Conservation (phyloP, 2,888 invertebrate species). For the Agonopterix arenella region DNA sequence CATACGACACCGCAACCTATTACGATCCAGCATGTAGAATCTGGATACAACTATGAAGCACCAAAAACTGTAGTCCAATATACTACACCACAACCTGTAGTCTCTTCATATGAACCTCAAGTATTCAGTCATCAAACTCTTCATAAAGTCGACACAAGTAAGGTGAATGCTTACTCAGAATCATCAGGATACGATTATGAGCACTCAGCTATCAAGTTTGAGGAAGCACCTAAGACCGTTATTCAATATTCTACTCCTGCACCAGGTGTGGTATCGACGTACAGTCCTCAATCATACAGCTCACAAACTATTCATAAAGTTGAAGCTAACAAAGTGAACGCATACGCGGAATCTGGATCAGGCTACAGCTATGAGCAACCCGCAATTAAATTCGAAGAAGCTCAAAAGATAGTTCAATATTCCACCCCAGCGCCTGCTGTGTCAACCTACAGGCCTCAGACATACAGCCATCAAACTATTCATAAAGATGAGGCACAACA, state of each 20-base stretch:
- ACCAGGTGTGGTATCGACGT: conserved; percentile 36
- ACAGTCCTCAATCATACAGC: conserved; percentile 38
- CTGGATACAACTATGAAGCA: conserved; percentile 26
- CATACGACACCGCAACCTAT: conserved; percentile 22
- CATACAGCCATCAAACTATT: conserved; percentile 52
- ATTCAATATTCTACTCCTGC: conserved; percentile 15
- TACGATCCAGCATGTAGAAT: conserved; percentile 13
- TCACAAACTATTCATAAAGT: conserved; percentile 52
- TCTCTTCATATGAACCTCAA: conserved; percentile 46
- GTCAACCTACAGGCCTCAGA: conserved; percentile 48
- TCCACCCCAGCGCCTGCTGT: conserved; percentile 41
- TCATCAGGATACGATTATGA: conserved; percentile 42
- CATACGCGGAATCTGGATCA: conserved; percentile 29
- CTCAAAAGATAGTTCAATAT: conserved; percentile 36
- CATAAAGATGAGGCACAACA: conserved; percentile 49
- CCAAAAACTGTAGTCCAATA: conserved; percentile 21
- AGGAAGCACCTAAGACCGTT: conserved; percentile 33
- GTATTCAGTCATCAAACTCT: conserved; percentile 45
- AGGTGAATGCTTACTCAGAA: conserved; percentile 32
- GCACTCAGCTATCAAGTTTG: conserved; percentile 37
- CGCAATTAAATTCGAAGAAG: conserved; percentile 39
- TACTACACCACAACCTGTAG: conserved; percentile 23
- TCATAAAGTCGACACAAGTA: conserved; percentile 41
- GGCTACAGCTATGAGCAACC: conserved; percentile 48
- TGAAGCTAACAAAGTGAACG: conserved; percentile 39